Percentiles rank a stretch among this genome's conserved stretches.
Evolutionary conservation across 2,888 invertebrate species (phyloP).

Genomic region (Byasa hedistus): DNA sequence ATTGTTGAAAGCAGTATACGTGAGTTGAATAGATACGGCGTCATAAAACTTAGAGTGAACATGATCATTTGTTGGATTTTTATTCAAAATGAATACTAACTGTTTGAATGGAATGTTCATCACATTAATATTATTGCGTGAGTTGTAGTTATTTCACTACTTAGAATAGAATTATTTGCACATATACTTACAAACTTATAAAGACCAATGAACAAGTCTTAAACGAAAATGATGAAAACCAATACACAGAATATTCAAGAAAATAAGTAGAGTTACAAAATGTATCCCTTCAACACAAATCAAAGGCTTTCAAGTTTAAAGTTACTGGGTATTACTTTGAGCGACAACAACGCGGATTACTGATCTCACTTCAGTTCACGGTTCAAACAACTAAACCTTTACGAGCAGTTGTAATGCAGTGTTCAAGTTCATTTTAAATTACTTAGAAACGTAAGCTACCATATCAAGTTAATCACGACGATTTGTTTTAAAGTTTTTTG

Average conservation of each 20-base stretch:
- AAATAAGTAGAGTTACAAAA: not conserved
- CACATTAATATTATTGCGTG: too few relatives aligned
- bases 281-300: conserved; percentile 8
- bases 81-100: not conserved
- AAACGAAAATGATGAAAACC: not conserved
- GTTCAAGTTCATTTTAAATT: conserved; percentile 13
- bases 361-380: conserved; percentile 59
- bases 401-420: conserved; percentile 26
- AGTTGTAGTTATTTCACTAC: too few relatives aligned
- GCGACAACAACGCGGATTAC: conserved; percentile 52
- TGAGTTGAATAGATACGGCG: not conserved
- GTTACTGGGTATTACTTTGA: conserved; percentile 61
- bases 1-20: not conserved
- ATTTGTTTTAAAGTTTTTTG: not conserved
- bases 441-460: conserved; percentile 2
- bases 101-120: too few relatives aligned
- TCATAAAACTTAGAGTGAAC: not conserved
- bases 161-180: not conserved
- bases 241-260: not conserved
- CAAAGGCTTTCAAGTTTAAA: conserved; percentile 38
- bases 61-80: not conserved
- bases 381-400: conserved; percentile 45
- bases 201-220: too few relatives aligned
- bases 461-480: conserved; percentile 12
- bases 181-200: not conserved